Base-by-base conservation (phyloP, 2,888 invertebrate genomes). In the Bedellia somnulentella region DNA sequence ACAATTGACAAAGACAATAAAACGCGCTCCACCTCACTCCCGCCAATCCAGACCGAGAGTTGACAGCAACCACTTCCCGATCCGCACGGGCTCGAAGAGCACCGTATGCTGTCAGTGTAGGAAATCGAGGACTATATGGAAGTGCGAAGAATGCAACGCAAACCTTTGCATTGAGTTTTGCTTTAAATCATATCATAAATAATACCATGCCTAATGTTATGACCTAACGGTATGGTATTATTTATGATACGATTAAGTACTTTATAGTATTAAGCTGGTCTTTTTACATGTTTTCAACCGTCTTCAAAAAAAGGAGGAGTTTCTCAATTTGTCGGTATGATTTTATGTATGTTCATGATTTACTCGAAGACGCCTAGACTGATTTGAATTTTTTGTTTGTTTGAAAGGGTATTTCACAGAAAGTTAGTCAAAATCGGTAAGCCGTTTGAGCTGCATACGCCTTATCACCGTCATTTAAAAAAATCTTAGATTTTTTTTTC, bases 141-240 rank as follows among this genome's bases (percentile, higher is more conserved):
- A 31, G 21, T 31, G 31, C 21, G 8, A 14, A 9, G 9, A 31
- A 13, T 26, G 26, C 26, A 14, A 31, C 9, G 21, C 18, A 12
- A 16, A 13, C 11, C 24, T 30, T 2, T 30, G 30, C 16, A 15
- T 30, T 10, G n/a, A n/a, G n/a, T 5, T 18, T 9, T 30, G 30
- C 12, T 30, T 30, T 24, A 16, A 15, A 16, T 3, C n/a, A 2
- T 17, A 27, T 16, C 27, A 27, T 25, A n/a, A n/a, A n/a, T n/a
- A n/a, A n/a, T n/a, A n/a, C n/a, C n/a, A n/a, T n/a, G n/a, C 21
- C 21, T 21, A n/a, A 21, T n/a, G 21, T 9, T 21, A 21, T 21
- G 8, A 21, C 21, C 21, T 21, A 21, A 21, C 21, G 21, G 21
- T 21, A 21, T 21, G 21, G 21, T 21, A 21, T 9, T 9, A 21